A percentile compares a stretch with the other conserved stretches of the same genome.
Conservation (phyloP, 1,140 invertebrate species). For the Pseudomyrmex sp. region DNA sequence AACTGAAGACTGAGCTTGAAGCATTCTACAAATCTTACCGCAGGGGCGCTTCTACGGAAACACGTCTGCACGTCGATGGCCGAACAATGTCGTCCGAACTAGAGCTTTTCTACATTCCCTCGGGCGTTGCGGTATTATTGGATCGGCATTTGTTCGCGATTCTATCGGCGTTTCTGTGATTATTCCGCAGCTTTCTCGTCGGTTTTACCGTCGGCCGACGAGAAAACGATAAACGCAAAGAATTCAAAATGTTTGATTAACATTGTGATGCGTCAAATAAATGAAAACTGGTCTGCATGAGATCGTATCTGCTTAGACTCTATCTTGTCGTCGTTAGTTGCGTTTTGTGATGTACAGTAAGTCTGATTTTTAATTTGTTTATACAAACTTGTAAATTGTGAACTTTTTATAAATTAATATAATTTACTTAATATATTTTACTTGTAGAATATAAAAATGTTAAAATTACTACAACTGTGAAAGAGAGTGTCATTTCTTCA, state of each 20-base stretch:
- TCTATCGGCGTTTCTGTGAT: slow-evolving; percentile 20
- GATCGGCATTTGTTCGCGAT: slow-evolving; percentile 35
- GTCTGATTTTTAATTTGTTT: too few species aligned
- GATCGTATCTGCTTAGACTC: too few species aligned
- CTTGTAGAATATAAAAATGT: background rate
- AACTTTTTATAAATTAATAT: background rate
- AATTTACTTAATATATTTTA: too few species aligned
- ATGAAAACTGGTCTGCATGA: background rate
- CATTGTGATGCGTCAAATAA: background rate
- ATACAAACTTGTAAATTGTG: background rate
- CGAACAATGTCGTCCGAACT: slow-evolving; percentile 66
- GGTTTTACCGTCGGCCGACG: background rate
- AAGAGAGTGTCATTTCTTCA: slow-evolving; percentile 1
- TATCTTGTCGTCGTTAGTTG: too few species aligned
- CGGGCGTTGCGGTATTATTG: slow-evolving; percentile 55
- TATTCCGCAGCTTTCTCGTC: slow-evolving; percentile 33
- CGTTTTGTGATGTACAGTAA: too few species aligned
- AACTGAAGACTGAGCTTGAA: slow-evolving; percentile 46
- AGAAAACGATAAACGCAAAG: background rate
- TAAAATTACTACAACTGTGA: background rate
- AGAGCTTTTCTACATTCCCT: slow-evolving; percentile 59
- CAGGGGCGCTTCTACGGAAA: slow-evolving; percentile 55
- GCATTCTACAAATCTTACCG: slow-evolving; percentile 72
- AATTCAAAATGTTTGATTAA: slow-evolving; percentile 25
- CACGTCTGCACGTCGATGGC: slow-evolving; percentile 60